These are phyloP conservation scores for Dipus sagitta DNA, from an alignment of 2,797 vertebrate genomes.

Conservation along the genomic window DNA sequence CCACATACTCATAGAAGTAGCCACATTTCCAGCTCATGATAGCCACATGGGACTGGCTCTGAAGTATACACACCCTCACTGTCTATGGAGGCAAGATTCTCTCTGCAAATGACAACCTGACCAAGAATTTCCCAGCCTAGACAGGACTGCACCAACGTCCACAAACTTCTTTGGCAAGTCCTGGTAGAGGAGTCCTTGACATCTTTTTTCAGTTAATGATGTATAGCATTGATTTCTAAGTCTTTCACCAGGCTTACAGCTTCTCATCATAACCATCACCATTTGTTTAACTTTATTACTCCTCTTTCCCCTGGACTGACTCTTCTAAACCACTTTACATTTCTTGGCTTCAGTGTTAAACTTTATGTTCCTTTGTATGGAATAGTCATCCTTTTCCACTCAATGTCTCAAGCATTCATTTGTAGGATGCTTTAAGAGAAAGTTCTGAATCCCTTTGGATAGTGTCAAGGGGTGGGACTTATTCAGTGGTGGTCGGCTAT, in stretches of 20 bases:
- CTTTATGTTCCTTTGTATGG: not conserved
- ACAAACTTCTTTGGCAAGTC: not conserved
- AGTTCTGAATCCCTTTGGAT: not conserved
- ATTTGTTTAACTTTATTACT: not conserved
- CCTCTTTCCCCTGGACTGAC: not conserved
- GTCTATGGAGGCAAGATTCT: not conserved
- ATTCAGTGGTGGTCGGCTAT: slow-evolving; percentile 1
- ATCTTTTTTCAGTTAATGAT: slow-evolving; percentile 39
- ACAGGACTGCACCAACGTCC: not conserved
- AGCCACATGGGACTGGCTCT: not conserved
- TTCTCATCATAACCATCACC: slow-evolving; percentile 14
- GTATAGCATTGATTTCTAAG: slow-evolving; percentile 12
- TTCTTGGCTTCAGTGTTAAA: slow-evolving; percentile 3
- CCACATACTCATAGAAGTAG: too few relatives aligned
- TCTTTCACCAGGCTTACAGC: slow-evolving; percentile 53
- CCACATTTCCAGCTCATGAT: not conserved
- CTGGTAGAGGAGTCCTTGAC: not conserved
- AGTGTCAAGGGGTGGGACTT: not conserved
- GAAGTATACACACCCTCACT: not conserved
- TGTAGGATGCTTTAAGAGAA: not conserved
- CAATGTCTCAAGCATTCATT: not conserved
- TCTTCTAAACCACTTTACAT: not conserved
- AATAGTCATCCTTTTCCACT: not conserved
- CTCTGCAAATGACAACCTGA: not conserved
- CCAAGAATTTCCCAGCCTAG: not conserved